Evolutionary conservation across 1,140 invertebrate genomes (phyloP).

Genomic region (Drosophila kurseongensis): DNA sequence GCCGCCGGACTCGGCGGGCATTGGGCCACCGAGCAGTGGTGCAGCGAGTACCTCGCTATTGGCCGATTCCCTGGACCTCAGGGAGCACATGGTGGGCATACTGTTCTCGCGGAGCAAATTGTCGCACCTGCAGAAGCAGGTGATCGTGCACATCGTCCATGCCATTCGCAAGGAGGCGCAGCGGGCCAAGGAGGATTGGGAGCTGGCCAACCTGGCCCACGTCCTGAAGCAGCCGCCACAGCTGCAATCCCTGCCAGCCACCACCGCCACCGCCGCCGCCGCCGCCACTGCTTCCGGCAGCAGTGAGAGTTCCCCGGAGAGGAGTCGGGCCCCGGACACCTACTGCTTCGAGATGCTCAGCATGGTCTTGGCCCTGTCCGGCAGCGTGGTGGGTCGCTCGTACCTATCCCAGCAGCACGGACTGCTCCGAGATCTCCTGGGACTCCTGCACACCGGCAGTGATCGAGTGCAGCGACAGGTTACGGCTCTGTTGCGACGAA

Average conservation of each 20-base stretch:
- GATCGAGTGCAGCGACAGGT: constrained; percentile 97
- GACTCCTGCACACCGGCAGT: constrained; percentile 96
- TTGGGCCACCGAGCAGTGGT: constrained; percentile 5
- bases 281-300: constrained; percentile 9
- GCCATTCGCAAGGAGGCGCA: constrained; percentile 95
- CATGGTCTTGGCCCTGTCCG: constrained; percentile 96
- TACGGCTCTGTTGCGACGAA: constrained; percentile 90
- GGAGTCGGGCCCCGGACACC: constrained; percentile 89
- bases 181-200: constrained; percentile 95
- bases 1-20: constrained; percentile 30
- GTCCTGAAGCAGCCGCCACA: constrained; percentile 74
- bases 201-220: constrained; percentile 85
- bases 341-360: constrained; percentile 99
- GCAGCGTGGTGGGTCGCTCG: constrained; percentile 94
- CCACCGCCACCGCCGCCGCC: not conserved
- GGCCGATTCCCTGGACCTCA: constrained; percentile 88
- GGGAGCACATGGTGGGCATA: constrained; percentile 98
- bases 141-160: constrained; percentile 96
- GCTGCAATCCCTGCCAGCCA: not conserved
- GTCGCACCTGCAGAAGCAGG: constrained; percentile 97
- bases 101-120: constrained; percentile 97
- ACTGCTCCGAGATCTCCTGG: constrained; percentile 93
- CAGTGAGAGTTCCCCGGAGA: constrained; percentile 76
- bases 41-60: constrained; percentile 56
- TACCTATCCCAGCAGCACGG: constrained; percentile 96